Percentiles rank a stretch among this genome's conserved stretches.
Conservation (phyloP, 2,888 invertebrate genomes). For the Rosalia funebris region DNA sequence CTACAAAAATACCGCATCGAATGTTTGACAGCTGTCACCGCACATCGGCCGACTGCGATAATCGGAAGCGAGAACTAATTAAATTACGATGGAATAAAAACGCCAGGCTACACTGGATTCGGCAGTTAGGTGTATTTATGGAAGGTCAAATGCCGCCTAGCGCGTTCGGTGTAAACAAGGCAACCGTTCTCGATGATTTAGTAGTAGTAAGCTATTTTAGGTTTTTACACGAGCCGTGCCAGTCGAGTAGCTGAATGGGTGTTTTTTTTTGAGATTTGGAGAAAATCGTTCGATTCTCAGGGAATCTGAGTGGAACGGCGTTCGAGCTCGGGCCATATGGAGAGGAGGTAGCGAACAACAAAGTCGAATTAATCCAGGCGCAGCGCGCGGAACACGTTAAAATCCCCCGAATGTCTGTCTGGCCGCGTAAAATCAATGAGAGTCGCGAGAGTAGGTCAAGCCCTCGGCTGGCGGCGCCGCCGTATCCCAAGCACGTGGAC, state of each 20-base stretch:
- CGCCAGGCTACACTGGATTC: no score
- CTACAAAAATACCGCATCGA: not conserved
- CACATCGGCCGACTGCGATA: not conserved
- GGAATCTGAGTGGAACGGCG: no score
- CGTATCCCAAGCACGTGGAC: constrained; percentile 41
- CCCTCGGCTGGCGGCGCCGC: constrained; percentile 41
- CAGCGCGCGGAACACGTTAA: constrained; percentile 42
- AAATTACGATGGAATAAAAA: no score
- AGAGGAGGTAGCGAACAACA: constrained; percentile 31
- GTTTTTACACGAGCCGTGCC: no score
- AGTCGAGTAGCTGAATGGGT: no score
- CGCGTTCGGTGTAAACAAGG: no score
- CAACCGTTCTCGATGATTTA: no score
- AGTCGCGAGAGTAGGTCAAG: constrained; percentile 56
- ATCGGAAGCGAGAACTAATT: not conserved
- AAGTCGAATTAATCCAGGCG: constrained; percentile 41
- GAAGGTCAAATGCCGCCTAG: no score
- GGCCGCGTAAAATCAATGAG: constrained; percentile 56
- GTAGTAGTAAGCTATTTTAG: no score
- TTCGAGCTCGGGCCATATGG: not conserved
- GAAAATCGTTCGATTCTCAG: not conserved
- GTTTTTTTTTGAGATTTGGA: no score
- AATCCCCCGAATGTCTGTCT: constrained; percentile 50
- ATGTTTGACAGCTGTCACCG: not conserved
- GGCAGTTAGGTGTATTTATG: no score